These are phyloP conservation scores for Channallabes apus DNA, from an alignment of 2,797 vertebrate species.

Conservation along the genomic window DNA sequence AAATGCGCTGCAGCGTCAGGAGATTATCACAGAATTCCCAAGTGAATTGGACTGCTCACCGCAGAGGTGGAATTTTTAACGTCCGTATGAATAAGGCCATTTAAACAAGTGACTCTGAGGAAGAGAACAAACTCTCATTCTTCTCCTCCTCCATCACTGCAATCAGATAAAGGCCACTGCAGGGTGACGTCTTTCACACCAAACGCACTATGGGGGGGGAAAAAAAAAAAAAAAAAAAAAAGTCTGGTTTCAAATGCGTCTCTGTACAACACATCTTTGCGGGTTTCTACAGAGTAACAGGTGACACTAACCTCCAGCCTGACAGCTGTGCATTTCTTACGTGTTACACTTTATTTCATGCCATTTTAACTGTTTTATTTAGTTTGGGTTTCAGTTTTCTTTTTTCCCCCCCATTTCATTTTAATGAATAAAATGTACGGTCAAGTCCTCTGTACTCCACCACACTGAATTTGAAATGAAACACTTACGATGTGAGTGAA, in stretches of 20 bases:
- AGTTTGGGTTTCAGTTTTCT: neutral
- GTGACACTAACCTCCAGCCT: neutral
- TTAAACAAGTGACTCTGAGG: neutral
- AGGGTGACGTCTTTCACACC: neutral
- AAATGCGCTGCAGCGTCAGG: neutral
- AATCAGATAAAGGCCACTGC: constrained; percentile 7
- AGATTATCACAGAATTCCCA: neutral
- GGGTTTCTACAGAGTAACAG: neutral
- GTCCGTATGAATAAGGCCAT: constrained; percentile 28
- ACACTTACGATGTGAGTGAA: no score
- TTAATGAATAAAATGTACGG: no score
- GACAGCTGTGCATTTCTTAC: neutral
- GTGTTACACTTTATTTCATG: neutral
- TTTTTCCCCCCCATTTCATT: neutral
- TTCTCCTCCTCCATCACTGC: constrained; percentile 26
- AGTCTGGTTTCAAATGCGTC: neutral
- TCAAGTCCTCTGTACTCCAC: no score
- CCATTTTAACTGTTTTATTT: neutral
- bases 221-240: no score
- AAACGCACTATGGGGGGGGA: neutral
- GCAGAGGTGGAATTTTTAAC: constrained; percentile 26
- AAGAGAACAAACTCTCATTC: constrained; percentile 58
- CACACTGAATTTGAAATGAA: no score
- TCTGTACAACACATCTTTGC: neutral
- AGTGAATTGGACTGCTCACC: neutral